These are phyloP conservation scores for Hiodon alosoides DNA, from an alignment of 2,113 vertebrate species.

Conservation along the genomic window DNA sequence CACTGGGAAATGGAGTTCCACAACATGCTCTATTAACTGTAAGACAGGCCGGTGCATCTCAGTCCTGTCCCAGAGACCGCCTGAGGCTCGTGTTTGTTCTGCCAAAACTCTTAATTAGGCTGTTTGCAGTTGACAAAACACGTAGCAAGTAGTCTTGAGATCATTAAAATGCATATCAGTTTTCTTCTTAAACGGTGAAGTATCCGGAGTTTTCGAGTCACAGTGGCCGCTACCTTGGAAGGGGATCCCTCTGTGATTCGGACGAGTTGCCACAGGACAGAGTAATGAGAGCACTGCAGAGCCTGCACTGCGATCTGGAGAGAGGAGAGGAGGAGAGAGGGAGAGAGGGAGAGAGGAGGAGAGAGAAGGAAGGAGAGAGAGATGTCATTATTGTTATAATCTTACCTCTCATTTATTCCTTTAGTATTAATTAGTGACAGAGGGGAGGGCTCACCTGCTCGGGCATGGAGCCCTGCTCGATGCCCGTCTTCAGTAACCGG, in stretches of 20 bases:
- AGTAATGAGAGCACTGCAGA: conserved; percentile 97
- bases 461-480: conserved; percentile 98
- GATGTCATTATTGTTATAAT: not conserved
- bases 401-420: not conserved
- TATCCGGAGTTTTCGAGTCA: too few relatives aligned
- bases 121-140: too few relatives aligned
- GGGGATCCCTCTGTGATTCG: conserved; percentile 94
- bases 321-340: not conserved
- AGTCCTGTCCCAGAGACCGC: too few relatives aligned
- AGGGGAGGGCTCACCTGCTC: conserved; percentile 72
- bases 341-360: conserved; percentile 29
- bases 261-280: conserved; percentile 98
- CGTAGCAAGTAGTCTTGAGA: too few relatives aligned
- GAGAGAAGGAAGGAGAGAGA: not conserved
- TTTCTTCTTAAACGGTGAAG: too few relatives aligned
- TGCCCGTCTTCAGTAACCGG: conserved; percentile 90
- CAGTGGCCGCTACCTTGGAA: conserved; percentile 70
- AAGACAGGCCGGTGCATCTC: not conserved
- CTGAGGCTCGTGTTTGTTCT: too few relatives aligned
- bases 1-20: not conserved
- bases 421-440: not conserved
- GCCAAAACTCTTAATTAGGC: too few relatives aligned
- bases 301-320: conserved; percentile 93
- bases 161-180: too few relatives aligned
- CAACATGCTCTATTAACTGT: not conserved